Percentiles rank a stretch among this genome's conserved stretches.
These are phyloP conservation scores for Callyntrura guangdongensis DNA, from an alignment of 2,888 invertebrate genomes.

Conservation along the genomic window DNA sequence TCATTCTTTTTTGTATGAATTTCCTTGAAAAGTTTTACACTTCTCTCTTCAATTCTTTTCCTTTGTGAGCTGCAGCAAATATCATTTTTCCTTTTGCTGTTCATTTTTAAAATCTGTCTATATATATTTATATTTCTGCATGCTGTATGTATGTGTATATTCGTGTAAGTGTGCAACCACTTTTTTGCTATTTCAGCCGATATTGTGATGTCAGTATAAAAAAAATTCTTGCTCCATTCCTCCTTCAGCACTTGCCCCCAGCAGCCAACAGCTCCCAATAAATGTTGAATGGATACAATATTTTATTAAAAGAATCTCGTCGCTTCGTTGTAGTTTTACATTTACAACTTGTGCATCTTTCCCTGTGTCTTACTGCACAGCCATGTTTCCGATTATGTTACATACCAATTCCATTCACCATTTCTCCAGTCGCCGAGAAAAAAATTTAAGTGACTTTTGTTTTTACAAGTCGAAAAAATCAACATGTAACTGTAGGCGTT, in stretches of 20 bases:
- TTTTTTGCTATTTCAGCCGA: background rate
- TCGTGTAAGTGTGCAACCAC: background rate
- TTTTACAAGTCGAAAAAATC: background rate
- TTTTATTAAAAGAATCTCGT: conserved; percentile 18
- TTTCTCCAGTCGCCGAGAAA: background rate
- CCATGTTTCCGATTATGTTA: background rate
- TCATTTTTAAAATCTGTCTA: conserved; percentile 26
- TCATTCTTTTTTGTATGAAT: conserved; percentile 14
- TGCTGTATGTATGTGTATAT: no score
- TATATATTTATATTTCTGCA: no score
- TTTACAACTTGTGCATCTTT: background rate
- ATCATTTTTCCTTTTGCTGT: background rate
- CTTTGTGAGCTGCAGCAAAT: conserved; percentile 1
- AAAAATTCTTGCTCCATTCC: background rate
- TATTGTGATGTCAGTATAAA: conserved; percentile 16
- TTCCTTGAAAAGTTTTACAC: background rate
- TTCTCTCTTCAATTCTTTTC: background rate
- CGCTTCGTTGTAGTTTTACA: background rate
- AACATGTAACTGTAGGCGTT: background rate
- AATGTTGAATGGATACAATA: background rate
- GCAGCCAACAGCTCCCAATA: background rate
- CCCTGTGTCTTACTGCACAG: background rate
- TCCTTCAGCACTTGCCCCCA: background rate
- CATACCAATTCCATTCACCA: conserved; percentile 27
- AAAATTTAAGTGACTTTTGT: background rate